Base-by-base conservation (phyloP, 2,888 invertebrate genomes). In the Apoda limacodes region DNA sequence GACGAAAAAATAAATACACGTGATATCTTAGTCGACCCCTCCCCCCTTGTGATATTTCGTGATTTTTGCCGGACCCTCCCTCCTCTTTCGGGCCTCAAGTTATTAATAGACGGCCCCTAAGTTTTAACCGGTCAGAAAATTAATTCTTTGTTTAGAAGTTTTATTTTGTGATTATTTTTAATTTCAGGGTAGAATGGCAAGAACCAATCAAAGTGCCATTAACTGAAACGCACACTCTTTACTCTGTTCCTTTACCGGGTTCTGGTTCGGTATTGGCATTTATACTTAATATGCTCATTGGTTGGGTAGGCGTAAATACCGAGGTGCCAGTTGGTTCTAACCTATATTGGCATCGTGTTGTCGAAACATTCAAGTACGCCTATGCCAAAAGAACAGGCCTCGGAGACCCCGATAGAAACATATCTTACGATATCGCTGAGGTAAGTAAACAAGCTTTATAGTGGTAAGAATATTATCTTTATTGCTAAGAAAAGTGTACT, bases 311-410 rank as follows among this genome's bases (percentile, higher is more conserved):
- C 32, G 62, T 66, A 17, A 64, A 57, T 4, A 45, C 60, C 5
- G 43, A 42, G 29, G 76, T 64, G 17, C 51, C 76, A n/a, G 37
- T 45, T 3, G 61, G 56, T 39, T 58, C 65, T 43, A 39, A 44
- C 36, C 67, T 75, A 9, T 78, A 78, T 59, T 90, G 90, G 83
- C 98, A 98, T 50, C 85, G 93, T 40, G 81, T 95, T 42, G 80
- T 92, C 5, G 98, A 98, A 62, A 85, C 91, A 3, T 92, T 95
- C 69, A 98, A 98, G 65, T 96, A 89, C 75, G 95, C 90, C 10
- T 96, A 91, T 64, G 96, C 93, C 2, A 85, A 88, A 54, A 82
- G 97, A 44, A 91, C 92, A 1, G 85, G 88, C 43, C 75, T 98
- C 39, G 97, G 92, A 1, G 98, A 98, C 75, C 56, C 63, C 52